Percentiles rank a stretch among this genome's conserved stretches.
These are phyloP conservation scores for Eulemur macaco DNA, from an alignment of 2,113 vertebrate genomes.

Conservation along the genomic window DNA sequence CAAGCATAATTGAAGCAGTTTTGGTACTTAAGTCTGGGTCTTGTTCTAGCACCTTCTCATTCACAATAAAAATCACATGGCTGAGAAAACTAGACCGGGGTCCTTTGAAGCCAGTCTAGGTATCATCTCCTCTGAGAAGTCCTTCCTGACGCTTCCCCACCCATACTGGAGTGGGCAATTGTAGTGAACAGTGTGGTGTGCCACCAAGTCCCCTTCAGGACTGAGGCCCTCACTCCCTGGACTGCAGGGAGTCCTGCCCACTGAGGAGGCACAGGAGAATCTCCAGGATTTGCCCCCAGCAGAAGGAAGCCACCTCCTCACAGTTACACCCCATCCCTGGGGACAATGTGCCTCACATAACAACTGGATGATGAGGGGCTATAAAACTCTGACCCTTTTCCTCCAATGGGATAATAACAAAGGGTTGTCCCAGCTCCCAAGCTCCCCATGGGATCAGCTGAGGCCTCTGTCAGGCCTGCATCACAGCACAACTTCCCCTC, in stretches of 20 bases:
- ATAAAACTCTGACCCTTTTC: not conserved
- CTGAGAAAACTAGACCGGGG: not conserved
- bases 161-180: not conserved
- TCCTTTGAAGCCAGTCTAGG: not conserved
- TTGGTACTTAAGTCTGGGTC: not conserved
- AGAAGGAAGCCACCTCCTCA: not conserved
- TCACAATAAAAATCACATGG: not conserved
- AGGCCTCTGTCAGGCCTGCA: not conserved
- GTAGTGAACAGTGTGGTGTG: too few relatives aligned
- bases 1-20: not conserved
- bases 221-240: rapidly evolving
- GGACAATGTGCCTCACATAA: too few relatives aligned
- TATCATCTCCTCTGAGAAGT: not conserved
- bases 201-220: not conserved
- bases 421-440: not conserved
- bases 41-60: not conserved
- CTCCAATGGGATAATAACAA: not conserved
- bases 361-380: not conserved
- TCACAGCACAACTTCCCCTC: not conserved
- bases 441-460: not conserved
- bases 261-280: not conserved
- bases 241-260: not conserved
- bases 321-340: not conserved
- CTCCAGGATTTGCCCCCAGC: not conserved
- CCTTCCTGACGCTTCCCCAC: not conserved